Conservation (phyloP, 1,140 invertebrate species). For the Megalopta genalis region DNA sequence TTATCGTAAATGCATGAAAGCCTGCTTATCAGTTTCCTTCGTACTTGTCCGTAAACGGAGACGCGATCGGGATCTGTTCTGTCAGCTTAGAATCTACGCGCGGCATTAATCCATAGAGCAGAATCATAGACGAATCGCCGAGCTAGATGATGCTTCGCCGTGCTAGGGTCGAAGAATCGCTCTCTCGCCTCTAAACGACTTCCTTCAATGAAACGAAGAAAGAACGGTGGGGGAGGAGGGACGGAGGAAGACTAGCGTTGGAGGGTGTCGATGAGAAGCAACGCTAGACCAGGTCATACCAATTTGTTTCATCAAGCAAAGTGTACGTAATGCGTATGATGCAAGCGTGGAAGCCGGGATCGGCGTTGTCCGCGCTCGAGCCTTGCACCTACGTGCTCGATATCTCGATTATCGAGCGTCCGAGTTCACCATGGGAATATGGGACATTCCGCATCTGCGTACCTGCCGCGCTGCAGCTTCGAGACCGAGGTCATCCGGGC, state of each 20-base stretch:
- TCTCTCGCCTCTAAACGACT: conserved; percentile 36
- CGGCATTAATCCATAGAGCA: too few species aligned
- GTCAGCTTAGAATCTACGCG: too few species aligned
- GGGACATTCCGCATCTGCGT: conserved; percentile 59
- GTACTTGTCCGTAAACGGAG: too few species aligned
- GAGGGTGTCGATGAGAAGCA: conserved; percentile 49
- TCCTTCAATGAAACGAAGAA: conserved; percentile 48
- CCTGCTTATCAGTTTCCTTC: too few species aligned
- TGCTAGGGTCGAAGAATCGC: conserved; percentile 26
- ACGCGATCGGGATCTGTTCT: too few species aligned
- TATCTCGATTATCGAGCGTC: conserved; percentile 62
- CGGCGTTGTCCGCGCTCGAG: conserved; percentile 5
- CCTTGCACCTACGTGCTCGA: conserved; percentile 55
- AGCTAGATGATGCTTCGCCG: not conserved
- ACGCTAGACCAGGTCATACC: conserved; percentile 60
- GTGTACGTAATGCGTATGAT: conserved; percentile 35
- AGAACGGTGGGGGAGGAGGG: not conserved
- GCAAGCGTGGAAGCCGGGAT: conserved; percentile 29
- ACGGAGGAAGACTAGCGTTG: conserved; percentile 1
- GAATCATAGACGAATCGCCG: conserved; percentile 2
- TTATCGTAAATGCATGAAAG: too few species aligned
- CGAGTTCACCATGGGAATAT: conserved; percentile 57
- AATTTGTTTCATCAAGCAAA: conserved; percentile 61
- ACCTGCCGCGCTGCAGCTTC: conserved; percentile 54
- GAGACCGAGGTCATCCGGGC: conserved; percentile 50